Conservation (phyloP, 2,113 vertebrate genomes). For the Odontophorus gujanensis region DNA sequence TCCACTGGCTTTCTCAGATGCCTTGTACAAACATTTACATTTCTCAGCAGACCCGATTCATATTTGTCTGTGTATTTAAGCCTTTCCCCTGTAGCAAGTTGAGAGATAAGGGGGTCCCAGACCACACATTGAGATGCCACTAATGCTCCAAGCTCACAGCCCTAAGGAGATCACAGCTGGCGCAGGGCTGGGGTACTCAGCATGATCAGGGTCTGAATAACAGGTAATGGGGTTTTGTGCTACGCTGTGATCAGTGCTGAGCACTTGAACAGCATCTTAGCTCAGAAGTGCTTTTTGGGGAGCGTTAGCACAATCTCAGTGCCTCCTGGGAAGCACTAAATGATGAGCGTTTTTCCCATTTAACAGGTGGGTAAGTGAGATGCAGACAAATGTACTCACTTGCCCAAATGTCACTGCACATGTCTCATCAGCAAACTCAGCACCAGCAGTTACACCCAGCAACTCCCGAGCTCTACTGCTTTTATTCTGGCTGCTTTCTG, state of each 20-base stretch:
- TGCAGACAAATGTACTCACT: neutral
- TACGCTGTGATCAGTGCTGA: neutral
- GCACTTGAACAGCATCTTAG: neutral
- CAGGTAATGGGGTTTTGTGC: neutral
- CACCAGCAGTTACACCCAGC: neutral
- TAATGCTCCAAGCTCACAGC: neutral
- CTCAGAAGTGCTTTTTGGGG: neutral
- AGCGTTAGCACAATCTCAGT: neutral
- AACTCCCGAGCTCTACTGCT: neutral
- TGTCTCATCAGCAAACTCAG: neutral
- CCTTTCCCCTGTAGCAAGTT: neutral
- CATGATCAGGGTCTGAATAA: neutral
- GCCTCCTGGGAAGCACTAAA: neutral
- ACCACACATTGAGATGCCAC: neutral
- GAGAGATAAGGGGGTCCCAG: neutral
- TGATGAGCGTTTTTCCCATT: neutral
- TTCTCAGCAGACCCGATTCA: neutral
- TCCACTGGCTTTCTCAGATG: neutral
- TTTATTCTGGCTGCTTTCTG: neutral
- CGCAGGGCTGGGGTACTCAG: rapidly evolving
- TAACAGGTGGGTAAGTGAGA: neutral
- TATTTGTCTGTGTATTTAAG: neutral
- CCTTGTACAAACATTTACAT: neutral
- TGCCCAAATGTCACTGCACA: neutral
- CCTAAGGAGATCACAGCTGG: rapidly evolving